Evolutionary conservation across 2,797 vertebrate genomes (phyloP).

Genomic region (Microcaecilia unicolor): DNA sequence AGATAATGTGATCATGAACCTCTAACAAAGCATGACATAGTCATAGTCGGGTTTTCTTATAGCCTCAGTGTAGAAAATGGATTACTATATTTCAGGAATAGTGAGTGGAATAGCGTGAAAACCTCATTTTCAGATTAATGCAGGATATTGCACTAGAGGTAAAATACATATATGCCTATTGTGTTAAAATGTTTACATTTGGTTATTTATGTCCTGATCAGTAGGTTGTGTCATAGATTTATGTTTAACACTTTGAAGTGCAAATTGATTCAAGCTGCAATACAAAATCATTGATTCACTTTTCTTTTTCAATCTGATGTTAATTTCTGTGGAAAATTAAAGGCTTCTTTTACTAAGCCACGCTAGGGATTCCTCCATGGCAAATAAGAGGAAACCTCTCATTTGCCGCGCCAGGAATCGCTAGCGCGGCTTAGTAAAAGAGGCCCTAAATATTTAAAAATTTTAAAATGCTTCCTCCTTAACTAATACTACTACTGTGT

Average conservation of each 20-base stretch:
- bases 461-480: too few species aligned
- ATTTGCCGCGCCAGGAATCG: too few species aligned
- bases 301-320: too few species aligned
- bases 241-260: not conserved
- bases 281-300: too few species aligned
- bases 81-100: slow-evolving; percentile 75
- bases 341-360: too few species aligned
- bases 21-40: slow-evolving; percentile 95
- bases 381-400: too few species aligned
- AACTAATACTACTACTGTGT: too few species aligned
- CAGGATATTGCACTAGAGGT: slow-evolving; percentile 46
- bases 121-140: slow-evolving; percentile 57
- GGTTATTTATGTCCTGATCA: slow-evolving; percentile 16
- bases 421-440: too few species aligned
- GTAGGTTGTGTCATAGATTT: slow-evolving; percentile 3
- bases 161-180: slow-evolving; percentile 26
- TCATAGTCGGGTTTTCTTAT: slow-evolving; percentile 68
- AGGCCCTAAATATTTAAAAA: too few species aligned
- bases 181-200: slow-evolving; percentile 14
- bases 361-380: too few species aligned
- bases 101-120: slow-evolving; percentile 59
- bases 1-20: slow-evolving; percentile 96
- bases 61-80: slow-evolving; percentile 87
- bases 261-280: too few species aligned
- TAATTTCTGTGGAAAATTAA: too few species aligned